Conservation (phyloP, 2,113 vertebrate genomes). For the Pomatorhinus ruficollis region DNA sequence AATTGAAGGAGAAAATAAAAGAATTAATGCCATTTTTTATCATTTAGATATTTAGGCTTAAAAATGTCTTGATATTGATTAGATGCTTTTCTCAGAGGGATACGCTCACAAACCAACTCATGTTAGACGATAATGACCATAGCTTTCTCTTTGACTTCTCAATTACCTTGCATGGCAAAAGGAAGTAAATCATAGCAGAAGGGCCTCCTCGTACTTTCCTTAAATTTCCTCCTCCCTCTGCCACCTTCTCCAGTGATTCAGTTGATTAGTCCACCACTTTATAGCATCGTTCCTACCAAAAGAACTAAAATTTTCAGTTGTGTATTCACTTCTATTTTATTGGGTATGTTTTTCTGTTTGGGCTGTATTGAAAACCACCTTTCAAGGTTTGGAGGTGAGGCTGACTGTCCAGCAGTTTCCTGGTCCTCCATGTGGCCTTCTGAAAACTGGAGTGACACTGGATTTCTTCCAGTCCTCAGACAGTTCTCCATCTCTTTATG, state of each 20-base stretch:
- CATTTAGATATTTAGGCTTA: background rate
- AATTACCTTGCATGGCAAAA: background rate
- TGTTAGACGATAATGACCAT: background rate
- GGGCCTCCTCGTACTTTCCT: background rate
- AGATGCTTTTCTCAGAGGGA: background rate
- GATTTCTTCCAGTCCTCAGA: background rate
- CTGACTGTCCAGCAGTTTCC: background rate
- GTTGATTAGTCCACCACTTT: background rate
- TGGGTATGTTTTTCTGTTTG: background rate
- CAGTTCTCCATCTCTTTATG: background rate
- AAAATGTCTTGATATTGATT: constrained; percentile 18
- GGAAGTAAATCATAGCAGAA: background rate
- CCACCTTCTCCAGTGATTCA: background rate
- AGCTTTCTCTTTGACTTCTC: background rate
- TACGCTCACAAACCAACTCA: background rate
- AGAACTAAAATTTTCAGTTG: background rate
- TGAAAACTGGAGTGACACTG: background rate
- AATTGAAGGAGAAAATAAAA: background rate
- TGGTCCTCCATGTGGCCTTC: background rate
- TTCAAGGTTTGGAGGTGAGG: background rate
- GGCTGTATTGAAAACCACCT: background rate
- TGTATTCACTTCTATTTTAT: background rate
- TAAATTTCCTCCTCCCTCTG: background rate
- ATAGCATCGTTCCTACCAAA: background rate
- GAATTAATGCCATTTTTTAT: background rate